A percentile compares a stretch with the other conserved stretches of the same genome.
These are phyloP conservation scores for Drosophila colorata DNA, from an alignment of 2,888 invertebrate species.

Conservation along the genomic window DNA sequence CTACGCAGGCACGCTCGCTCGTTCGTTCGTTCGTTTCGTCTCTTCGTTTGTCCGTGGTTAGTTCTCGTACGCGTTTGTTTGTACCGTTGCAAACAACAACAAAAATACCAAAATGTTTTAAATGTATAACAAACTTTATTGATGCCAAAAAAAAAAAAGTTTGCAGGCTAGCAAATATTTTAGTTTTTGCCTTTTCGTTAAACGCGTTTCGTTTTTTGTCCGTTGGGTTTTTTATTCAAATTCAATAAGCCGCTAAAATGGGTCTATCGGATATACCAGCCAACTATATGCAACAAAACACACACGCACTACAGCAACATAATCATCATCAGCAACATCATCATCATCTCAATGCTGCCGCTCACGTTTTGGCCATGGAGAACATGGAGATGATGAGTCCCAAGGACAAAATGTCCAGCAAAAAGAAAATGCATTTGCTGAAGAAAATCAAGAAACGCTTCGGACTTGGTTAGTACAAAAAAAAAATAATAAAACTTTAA, in stretches of 20 bases:
- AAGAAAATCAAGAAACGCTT: slow-evolving; percentile 96
- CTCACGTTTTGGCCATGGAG: slow-evolving; percentile 81
- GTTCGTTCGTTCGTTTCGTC: slow-evolving; percentile 42
- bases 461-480: slow-evolving; percentile 91
- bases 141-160: slow-evolving; percentile 48
- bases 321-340: slow-evolving; percentile 50
- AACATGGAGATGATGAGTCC: slow-evolving; percentile 72
- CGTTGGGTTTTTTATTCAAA: slow-evolving; percentile 29
- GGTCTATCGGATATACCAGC: slow-evolving; percentile 82
- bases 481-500: background rate
- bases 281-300: slow-evolving; percentile 77
- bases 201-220: slow-evolving; percentile 15
- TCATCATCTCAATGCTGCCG: slow-evolving; percentile 51
- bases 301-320: slow-evolving; percentile 53
- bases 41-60: slow-evolving; percentile 34
- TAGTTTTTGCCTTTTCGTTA: slow-evolving; percentile 21
- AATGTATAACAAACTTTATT: slow-evolving; percentile 45
- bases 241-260: slow-evolving; percentile 59
- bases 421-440: slow-evolving; percentile 93
- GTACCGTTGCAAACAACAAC: slow-evolving; percentile 52
- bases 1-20: slow-evolving; percentile 33
- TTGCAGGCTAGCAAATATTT: slow-evolving; percentile 46
- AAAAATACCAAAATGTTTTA: slow-evolving; percentile 71
- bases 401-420: slow-evolving; percentile 83
- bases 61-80: slow-evolving; percentile 50